Percentiles rank a stretch among this genome's conserved stretches.
phyloP scores from a whole-genome alignment of 2,113 vertebrate genomes.

The Micromys minutus region DNA sequence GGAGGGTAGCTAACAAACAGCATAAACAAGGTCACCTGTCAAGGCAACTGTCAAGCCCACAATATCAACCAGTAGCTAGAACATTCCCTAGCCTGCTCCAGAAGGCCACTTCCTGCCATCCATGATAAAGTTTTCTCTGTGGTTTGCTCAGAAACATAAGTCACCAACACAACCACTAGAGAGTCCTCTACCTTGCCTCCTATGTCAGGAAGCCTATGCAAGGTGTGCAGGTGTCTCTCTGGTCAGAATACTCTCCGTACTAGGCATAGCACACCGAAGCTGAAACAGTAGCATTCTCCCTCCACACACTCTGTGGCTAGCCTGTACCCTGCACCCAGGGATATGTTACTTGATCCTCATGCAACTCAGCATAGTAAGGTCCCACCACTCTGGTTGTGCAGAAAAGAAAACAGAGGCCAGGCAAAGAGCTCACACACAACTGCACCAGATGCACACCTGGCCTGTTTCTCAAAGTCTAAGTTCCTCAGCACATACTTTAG shows the following conservation, averaged over 20 bases:
- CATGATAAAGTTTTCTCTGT: not conserved
- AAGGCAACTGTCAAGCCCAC: not conserved
- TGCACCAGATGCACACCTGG: accelerated
- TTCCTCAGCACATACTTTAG: no score
- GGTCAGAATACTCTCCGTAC: not conserved
- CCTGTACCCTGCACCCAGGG: not conserved
- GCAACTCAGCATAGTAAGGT: not conserved
- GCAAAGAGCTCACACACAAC: accelerated
- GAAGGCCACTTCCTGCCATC: not conserved
- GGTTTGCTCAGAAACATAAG: not conserved
- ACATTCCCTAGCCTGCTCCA: not conserved
- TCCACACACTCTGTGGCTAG: not conserved
- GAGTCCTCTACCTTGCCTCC: no score
- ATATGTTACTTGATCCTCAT: not conserved
- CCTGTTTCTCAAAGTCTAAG: not conserved
- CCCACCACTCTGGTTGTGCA: not conserved
- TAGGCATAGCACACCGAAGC: not conserved
- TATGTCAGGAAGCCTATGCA: not conserved
- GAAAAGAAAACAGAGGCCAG: not conserved
- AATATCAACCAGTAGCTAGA: not conserved
- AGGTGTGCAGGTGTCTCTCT: no score
- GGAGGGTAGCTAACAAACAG: not conserved
- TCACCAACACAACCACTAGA: accelerated
- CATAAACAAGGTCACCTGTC: not conserved
- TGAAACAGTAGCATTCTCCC: not conserved